Evolutionary conservation across 2,888 invertebrate species (phyloP), one percentile per base, ranked within the genome.

Genomic region (Amphipyra berbera): DNA sequence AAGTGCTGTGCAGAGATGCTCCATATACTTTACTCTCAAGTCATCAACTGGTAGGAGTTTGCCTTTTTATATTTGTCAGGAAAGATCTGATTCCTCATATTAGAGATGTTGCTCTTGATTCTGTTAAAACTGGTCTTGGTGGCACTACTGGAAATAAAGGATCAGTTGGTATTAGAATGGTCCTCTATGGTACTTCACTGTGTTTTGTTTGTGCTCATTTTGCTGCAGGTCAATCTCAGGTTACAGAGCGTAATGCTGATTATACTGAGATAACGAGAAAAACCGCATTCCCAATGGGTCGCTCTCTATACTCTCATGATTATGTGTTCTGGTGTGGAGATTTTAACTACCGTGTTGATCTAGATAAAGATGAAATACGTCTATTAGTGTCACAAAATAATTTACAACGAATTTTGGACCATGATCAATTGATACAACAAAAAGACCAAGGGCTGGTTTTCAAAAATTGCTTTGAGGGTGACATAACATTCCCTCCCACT

Each of bases 301-400:
- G 98, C 65, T 97, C 98, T 0, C 93, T 99, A 6, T 98, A 98
- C 88, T 98, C 98, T 1, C 99, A 99, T 87, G 99, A 99, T 92
- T 99, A 99, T 89, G 97, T 99, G 0, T 99, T 99, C 91, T 99
- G 99, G 99, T 98, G 99, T 89, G 99, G 99, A 0, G 99, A 99
- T 94, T 99, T 99, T 90, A 99, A 99, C 90, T 99, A 99, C 88
- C 96, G 99, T 61, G 97, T 99, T 61, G 99, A 99, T 88, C 96
- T 99, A 96, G 97, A 98, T 74, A 98, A 98, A 86, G 99, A 99
- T 6, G 98, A 98, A 87, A 97, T 99, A 68, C 98, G 98, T 84
- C 97, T 97, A 63, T 95, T 98, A 68, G 96, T 99, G 0, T 96
- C 96, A 60, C 96, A 96, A 71, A 96, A 97, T 67, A 97, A 98